Percentiles rank a stretch among this genome's conserved stretches.
Conservation (phyloP, 2,797 vertebrate genomes). For the Syngnathus acus region DNA sequence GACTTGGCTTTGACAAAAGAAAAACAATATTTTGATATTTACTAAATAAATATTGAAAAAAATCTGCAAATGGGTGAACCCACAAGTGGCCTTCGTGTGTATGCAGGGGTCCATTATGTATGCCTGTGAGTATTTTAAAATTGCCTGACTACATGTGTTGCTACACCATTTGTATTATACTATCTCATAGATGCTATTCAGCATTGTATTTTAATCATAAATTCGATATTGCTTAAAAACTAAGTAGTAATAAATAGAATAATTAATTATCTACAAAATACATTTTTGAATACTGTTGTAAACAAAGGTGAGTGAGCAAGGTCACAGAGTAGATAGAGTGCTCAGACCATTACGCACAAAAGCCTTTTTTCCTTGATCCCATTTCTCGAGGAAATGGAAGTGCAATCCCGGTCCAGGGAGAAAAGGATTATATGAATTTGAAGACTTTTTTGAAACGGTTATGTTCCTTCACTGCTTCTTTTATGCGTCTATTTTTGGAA, state of each 20-base stretch:
- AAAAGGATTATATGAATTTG: slow-evolving; percentile 10
- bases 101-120: too few species aligned
- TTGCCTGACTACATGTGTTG: too few species aligned
- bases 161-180: too few species aligned
- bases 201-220: too few species aligned
- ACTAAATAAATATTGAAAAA: too few species aligned
- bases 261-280: neutral
- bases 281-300: neutral
- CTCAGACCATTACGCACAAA: slow-evolving; percentile 32
- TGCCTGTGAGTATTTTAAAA: too few species aligned
- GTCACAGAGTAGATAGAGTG: slow-evolving; percentile 13
- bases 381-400: slow-evolving; percentile 44
- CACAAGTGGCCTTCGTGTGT: too few species aligned
- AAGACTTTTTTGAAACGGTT: slow-evolving; percentile 5
- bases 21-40: too few species aligned
- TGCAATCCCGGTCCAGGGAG: slow-evolving; percentile 25
- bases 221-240: too few species aligned
- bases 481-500: neutral
- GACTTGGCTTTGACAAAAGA: too few species aligned
- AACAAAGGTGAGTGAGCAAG: neutral
- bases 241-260: neutral
- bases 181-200: too few species aligned
- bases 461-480: neutral
- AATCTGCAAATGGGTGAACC: too few species aligned
- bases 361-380: slow-evolving; percentile 26